Base-by-base conservation (phyloP, 2,113 vertebrate species). In the Balaenoptera acutorostrata region DNA sequence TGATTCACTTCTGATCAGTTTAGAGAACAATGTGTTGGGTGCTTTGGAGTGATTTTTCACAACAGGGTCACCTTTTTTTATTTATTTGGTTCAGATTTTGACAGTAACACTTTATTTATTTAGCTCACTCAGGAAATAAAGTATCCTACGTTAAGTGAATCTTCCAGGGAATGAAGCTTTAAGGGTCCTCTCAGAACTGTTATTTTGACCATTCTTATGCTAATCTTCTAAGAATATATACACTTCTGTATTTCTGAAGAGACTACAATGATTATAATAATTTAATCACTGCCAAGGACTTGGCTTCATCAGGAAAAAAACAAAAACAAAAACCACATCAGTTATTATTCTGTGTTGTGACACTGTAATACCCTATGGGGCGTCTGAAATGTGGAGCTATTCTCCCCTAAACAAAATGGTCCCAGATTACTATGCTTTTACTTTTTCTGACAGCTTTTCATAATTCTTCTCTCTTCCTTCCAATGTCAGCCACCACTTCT, bases 401-500 rank as follows among this genome's bases (percentile, higher is more conserved):
- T 83, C 74, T 78, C 52, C 90, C 71, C 77, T 95, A 64, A 94
- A 89, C 93, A 94, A 86, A 95, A 93, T 18, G 83, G 59, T n/a
- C 78, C 61, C 74, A 90, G 90, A 86, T 89, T 33, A 64, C n/a
- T 33, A 71, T 29, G 87, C 71, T 87, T 96, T 93, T 44, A 49
- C 88, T 75, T 96, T 93, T 91, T 57, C 74, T 75, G 89, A 95
- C 49, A 93, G 86, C 84, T 95, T 80, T 93, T 95, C 86, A 63
- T 85, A 80, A 85, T 87, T 85, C 57, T 85, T 84, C 52, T 8
- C 72, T 71, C 33, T 15, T 92, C 39, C 86, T 92, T 92, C 93
- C 57, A 83, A 4, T 84, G 83, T 80, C 74, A 86, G 89, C 96
- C 90, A 39, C 64, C 63, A 9, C 87, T 72, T 78, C 85, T 94